These are phyloP conservation scores for Rhinella marina DNA, from an alignment of 2,797 vertebrate species.

Conservation along the genomic window DNA sequence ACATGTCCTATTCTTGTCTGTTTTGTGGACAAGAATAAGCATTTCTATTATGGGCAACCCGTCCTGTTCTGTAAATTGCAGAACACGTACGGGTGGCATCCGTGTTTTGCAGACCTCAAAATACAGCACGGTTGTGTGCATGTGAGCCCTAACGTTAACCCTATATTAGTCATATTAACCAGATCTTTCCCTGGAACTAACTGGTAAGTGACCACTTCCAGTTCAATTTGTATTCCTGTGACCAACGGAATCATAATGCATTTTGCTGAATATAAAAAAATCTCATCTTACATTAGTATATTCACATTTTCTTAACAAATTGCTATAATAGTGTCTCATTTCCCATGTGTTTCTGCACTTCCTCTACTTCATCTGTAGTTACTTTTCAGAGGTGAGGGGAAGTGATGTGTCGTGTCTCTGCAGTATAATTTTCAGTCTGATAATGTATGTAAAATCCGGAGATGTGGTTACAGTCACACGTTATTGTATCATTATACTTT, in stretches of 20 bases:
- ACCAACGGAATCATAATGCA: background rate
- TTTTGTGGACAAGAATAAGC: no score
- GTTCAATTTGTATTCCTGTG: no score
- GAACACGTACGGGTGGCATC: no score
- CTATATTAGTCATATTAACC: background rate
- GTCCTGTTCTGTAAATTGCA: no score
- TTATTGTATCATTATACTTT: background rate
- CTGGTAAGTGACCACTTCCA: background rate
- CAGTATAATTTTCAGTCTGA: slow-evolving; percentile 7
- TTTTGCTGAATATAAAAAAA: background rate
- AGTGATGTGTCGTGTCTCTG: slow-evolving; percentile 14
- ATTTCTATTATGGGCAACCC: no score
- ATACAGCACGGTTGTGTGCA: no score
- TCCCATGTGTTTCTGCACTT: slow-evolving; percentile 7
- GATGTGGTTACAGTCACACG: background rate
- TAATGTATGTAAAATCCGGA: slow-evolving; percentile 21
- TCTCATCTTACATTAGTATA: slow-evolving; percentile 1
- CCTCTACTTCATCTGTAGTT: background rate
- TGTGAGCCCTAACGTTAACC: background rate
- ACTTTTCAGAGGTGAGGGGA: background rate
- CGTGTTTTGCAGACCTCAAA: no score
- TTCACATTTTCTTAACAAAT: background rate
- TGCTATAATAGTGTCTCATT: slow-evolving; percentile 21
- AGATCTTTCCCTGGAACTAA: background rate
- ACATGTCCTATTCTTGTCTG: no score